Base-by-base conservation (phyloP, 2,113 vertebrate species). In the Zosterops hypoxanthus region DNA sequence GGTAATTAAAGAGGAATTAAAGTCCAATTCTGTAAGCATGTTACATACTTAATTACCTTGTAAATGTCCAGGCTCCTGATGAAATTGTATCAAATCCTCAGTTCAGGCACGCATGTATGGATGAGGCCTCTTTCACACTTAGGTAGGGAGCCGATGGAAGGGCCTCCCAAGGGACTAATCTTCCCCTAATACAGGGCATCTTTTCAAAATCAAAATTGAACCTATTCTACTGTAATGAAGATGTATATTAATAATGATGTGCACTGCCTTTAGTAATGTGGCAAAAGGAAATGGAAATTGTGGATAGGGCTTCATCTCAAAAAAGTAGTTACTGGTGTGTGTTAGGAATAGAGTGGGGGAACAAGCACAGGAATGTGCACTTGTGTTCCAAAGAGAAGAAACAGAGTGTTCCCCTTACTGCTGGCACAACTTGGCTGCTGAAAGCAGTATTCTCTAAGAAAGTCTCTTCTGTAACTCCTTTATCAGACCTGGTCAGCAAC, bases 1-100 rank as follows among this genome's bases (percentile, higher is more conserved):
- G 36, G 49, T 76, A 42, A 90, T 83, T 77, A 68, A 63, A 87
- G 55, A 71, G 41, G 68, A 80, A 65, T 79, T 61, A n/a, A 79
- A 83, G 53, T 59, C 50, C 36, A 34, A 25, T 75, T 83, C 53
- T 65, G 4, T 77, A 83, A 41, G 41, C 36, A 44, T 47, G 47
- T 69, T 81, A 9, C 33, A 18, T 64, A 24, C 28, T 73, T 73
- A 65, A 34, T n/a, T 75, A 24, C 36, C 13, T 72, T 80, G 83
- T 69, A 69, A 65, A 73, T 80, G 41, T 56, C 44, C 24, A 21
- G 0, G 14, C 57, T 90, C 20, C 57, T 17, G 13, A 1, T 36
- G 55, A 65, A 90, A 42, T 83, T 34, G 21, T n/a, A 4, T 33
- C 57, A 59, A 36, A n/a, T 26, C 23, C 50, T 60, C 55, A n/a